A percentile compares a stretch with the other conserved stretches of the same genome.
These are phyloP conservation scores for Teleogryllus oceanicus DNA, from an alignment of 2,888 invertebrate species.

Conservation along the genomic window DNA sequence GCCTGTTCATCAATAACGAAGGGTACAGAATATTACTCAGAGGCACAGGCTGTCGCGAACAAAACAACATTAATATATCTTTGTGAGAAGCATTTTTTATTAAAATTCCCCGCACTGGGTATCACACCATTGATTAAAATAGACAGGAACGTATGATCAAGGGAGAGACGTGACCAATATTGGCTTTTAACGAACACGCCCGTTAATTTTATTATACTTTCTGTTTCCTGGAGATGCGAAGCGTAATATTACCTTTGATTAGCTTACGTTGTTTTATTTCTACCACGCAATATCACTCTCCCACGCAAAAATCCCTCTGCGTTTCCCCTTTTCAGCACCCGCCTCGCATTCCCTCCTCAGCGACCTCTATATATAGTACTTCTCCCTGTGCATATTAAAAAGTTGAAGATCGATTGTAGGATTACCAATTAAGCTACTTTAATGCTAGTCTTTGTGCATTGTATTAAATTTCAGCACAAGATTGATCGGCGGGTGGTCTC, in stretches of 20 bases:
- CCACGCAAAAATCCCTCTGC: slow-evolving; percentile 7
- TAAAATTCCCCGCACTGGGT: slow-evolving; percentile 6
- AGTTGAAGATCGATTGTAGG: slow-evolving; percentile 34
- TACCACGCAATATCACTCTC: slow-evolving; percentile 7
- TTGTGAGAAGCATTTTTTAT: slow-evolving; percentile 11
- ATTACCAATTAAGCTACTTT: slow-evolving; percentile 34
- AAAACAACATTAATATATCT: slow-evolving; percentile 6
- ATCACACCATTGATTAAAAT: slow-evolving; percentile 18
- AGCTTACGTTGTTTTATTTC: not conserved
- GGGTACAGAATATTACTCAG: not conserved
- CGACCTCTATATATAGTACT: not conserved
- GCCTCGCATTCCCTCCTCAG: not conserved
- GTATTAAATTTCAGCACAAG: slow-evolving; percentile 35
- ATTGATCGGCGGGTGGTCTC: slow-evolving; percentile 30
- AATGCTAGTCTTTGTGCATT: slow-evolving; percentile 34
- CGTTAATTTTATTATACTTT: slow-evolving; percentile 18
- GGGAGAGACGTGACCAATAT: slow-evolving; percentile 4
- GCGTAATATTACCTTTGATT: slow-evolving; percentile 11
- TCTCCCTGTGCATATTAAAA: slow-evolving; percentile 33
- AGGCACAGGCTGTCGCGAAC: not conserved
- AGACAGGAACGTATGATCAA: not conserved
- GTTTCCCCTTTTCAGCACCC: not conserved
- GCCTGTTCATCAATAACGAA: not conserved
- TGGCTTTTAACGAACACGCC: slow-evolving; percentile 11
- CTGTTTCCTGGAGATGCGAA: slow-evolving; percentile 18